Percentiles rank a stretch among this genome's conserved stretches.
These are phyloP conservation scores for Nycticorax nycticorax DNA, from an alignment of 2,113 vertebrate species.

Conservation along the genomic window DNA sequence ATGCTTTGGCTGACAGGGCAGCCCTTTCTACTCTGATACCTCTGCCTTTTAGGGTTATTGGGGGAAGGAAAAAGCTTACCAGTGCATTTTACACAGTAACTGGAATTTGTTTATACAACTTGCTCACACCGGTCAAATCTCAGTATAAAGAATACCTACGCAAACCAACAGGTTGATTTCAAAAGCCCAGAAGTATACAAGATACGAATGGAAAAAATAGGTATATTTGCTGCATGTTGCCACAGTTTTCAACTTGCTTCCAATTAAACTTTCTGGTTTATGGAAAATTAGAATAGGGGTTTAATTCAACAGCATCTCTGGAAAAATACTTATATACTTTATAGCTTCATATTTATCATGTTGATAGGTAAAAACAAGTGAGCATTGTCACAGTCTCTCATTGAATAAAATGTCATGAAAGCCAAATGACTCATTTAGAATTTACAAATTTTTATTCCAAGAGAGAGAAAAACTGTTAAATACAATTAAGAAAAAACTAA, in stretches of 20 bases:
- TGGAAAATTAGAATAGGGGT: not conserved
- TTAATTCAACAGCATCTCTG: not conserved
- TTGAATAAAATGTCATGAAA: constrained; percentile 22
- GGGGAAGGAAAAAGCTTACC: not conserved
- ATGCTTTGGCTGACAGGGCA: not conserved
- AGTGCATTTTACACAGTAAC: not conserved
- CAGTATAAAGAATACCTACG: not conserved
- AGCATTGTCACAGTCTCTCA: not conserved
- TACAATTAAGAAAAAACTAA: not conserved
- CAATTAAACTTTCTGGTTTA: constrained; percentile 29
- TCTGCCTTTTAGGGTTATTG: not conserved
- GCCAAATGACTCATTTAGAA: constrained; percentile 21
- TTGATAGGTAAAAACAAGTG: not conserved
- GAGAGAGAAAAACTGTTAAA: not conserved
- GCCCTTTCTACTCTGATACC: not conserved
- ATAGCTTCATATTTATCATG: constrained; percentile 7
- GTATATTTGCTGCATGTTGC: not conserved
- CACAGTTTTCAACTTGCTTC: not conserved
- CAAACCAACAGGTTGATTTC: constrained; percentile 9
- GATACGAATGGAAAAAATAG: not conserved
- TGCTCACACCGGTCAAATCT: not conserved
- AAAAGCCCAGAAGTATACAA: constrained; percentile 21
- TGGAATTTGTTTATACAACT: not conserved
- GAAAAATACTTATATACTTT: constrained; percentile 4
- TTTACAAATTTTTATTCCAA: not conserved